Evolutionary conservation across 2,797 vertebrate species (phyloP).

Genomic region (Halcyon leucocephala): DNA sequence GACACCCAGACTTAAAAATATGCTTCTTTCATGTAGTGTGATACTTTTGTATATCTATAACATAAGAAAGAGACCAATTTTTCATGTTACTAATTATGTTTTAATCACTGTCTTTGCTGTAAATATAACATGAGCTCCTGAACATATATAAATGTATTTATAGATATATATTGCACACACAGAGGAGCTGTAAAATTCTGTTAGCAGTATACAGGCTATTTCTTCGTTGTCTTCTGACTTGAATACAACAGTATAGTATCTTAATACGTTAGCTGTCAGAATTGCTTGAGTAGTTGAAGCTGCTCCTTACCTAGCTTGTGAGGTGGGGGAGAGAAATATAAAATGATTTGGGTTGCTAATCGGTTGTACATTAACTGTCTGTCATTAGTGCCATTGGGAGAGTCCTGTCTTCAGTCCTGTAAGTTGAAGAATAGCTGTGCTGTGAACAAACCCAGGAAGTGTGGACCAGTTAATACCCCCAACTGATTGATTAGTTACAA

Average conservation of each 20-base stretch:
- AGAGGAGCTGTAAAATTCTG: not conserved
- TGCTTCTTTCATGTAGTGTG: not conserved
- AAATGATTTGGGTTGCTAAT: not conserved
- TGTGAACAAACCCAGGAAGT: not conserved
- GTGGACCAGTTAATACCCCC: not conserved
- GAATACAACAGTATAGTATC: not conserved
- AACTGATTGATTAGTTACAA: not conserved
- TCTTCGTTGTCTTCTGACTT: not conserved
- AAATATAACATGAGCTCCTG: not conserved
- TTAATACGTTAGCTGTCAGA: not conserved
- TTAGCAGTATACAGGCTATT: not conserved
- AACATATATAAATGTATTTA: not conserved
- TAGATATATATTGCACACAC: not conserved
- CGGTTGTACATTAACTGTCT: not conserved
- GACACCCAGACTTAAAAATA: not conserved
- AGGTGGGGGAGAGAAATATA: not conserved
- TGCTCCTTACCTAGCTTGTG: not conserved
- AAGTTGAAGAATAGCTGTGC: not conserved
- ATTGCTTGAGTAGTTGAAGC: not conserved
- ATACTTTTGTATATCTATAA: not conserved
- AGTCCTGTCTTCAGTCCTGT: not conserved
- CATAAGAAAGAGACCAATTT: no score
- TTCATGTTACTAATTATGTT: not conserved
- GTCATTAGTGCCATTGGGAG: not conserved
- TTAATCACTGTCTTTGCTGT: not conserved